Evolutionary conservation across 2,797 vertebrate species (phyloP).

Genomic region (Streptopelia turtur): DNA sequence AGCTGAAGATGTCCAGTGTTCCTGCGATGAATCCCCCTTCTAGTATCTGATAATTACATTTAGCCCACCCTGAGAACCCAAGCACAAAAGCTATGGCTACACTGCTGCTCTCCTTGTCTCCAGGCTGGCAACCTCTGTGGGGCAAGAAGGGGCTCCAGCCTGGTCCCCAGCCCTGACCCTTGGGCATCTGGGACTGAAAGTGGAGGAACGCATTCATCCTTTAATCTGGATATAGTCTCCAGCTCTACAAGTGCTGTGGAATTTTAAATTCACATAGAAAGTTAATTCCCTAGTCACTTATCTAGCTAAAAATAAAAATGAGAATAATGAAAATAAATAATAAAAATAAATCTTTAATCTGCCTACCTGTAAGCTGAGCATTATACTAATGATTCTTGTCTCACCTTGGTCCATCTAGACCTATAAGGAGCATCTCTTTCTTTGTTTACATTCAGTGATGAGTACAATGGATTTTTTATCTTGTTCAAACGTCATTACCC

Average conservation of each 20-base stretch:
- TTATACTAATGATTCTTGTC: neutral
- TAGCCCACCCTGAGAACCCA: neutral
- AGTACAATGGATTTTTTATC: neutral
- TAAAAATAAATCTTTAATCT: neutral
- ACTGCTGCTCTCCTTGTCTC: neutral
- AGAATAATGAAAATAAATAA: too few species aligned
- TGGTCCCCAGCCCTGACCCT: neutral
- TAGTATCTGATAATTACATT: neutral
- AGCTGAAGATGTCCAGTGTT: neutral
- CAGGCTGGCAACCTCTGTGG: neutral
- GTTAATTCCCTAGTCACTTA: neutral
- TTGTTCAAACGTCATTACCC: neutral
- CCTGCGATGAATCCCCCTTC: neutral
- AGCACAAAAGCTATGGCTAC: neutral
- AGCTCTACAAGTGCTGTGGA: rapidly evolving
- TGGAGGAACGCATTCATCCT: rapidly evolving
- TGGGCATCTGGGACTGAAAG: neutral
- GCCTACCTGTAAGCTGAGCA: neutral
- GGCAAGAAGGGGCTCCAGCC: neutral
- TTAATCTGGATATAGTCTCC: neutral
- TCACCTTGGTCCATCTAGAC: neutral
- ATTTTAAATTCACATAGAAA: neutral
- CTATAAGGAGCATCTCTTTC: neutral
- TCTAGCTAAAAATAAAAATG: neutral
- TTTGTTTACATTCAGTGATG: neutral